Evolutionary conservation across 2,888 invertebrate genomes (phyloP).

Genomic region (Aproaerema taeniolella): DNA sequence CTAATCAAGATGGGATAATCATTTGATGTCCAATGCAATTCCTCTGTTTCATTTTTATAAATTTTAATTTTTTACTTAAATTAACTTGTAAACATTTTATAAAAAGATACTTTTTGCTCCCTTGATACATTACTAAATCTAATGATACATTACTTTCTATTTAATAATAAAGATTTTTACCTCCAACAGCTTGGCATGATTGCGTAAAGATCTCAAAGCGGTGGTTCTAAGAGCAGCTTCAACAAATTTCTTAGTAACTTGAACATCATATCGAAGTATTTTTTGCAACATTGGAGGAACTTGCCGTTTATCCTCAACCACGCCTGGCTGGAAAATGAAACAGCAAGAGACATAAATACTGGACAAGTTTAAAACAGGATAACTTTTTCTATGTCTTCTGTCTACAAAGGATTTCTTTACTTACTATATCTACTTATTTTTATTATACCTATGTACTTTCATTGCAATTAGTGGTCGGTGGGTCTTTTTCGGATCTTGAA

Average conservation of each 20-base stretch:
- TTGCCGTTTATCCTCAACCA: slow-evolving; percentile 47
- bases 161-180: no score
- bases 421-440: no score
- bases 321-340: slow-evolving; percentile 37
- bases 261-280: slow-evolving; percentile 66
- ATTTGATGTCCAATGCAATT: no score
- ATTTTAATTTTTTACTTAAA: no score
- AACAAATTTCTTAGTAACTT: slow-evolving; percentile 72
- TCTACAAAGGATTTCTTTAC: not conserved
- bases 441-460: no score
- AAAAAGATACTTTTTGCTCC: no score
- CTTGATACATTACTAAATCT: no score
- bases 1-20: no score
- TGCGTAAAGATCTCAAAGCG: slow-evolving; percentile 67
- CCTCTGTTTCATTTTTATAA: no score
- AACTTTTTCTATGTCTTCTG: not conserved
- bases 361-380: not conserved
- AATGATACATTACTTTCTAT: no score
- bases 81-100: no score
- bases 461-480: no score
- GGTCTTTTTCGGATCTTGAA: not conserved
- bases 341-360: not conserved
- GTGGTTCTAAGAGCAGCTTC: slow-evolving; percentile 61
- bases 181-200: slow-evolving; percentile 76
- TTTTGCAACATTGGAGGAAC: slow-evolving; percentile 68